These are phyloP conservation scores for Papilio dardanus DNA, from an alignment of 1,140 invertebrate species.

Conservation along the genomic window DNA sequence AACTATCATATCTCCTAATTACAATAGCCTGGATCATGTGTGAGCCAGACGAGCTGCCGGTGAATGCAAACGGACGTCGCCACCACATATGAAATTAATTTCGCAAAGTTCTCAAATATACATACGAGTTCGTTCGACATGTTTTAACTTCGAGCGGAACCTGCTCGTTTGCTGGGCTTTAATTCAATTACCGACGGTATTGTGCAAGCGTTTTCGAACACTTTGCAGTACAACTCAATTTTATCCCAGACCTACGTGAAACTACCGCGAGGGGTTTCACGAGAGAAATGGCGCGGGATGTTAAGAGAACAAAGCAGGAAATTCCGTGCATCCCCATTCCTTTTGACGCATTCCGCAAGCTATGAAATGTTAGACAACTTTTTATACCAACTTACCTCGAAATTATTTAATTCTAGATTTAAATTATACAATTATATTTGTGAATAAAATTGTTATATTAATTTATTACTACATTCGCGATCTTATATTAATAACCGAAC, in stretches of 20 bases:
- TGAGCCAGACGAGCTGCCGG: neutral
- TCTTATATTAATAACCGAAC: no score
- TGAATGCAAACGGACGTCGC: neutral
- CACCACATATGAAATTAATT: slow-evolving; percentile 15
- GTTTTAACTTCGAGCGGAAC: neutral
- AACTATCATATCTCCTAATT: neutral
- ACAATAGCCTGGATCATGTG: neutral
- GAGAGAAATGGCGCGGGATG: neutral
- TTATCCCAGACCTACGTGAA: neutral
- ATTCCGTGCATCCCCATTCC: neutral
- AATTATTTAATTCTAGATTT: no score
- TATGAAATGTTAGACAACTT: neutral
- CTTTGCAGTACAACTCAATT: neutral
- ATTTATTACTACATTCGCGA: no score
- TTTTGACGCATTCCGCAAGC: neutral
- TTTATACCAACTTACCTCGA: neutral
- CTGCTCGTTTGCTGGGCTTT: slow-evolving; percentile 5
- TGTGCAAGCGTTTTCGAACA: neutral
- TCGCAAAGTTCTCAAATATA: neutral
- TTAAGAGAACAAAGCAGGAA: neutral
- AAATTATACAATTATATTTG: no score
- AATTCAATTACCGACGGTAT: neutral
- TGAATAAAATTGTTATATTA: no score
- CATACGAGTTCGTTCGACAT: neutral
- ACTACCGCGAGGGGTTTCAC: neutral